Evolutionary conservation across 2,113 vertebrate genomes (phyloP).

Genomic region (Podilymbus podiceps): DNA sequence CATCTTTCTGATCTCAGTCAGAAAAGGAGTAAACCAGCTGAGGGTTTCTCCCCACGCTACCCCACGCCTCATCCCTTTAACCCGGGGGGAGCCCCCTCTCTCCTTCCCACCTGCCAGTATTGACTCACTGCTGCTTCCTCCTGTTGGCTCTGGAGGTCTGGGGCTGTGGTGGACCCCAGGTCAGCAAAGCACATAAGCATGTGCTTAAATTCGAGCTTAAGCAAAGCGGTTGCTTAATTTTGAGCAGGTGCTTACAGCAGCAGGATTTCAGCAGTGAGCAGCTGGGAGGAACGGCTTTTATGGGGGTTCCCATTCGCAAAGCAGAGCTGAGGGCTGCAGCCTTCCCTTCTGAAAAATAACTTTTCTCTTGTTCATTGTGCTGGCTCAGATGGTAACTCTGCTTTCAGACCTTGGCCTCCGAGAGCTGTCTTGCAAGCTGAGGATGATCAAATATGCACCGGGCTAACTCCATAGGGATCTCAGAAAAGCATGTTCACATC

Average conservation of each 20-base stretch:
- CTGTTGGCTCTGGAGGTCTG: not conserved
- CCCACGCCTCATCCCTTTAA: not conserved
- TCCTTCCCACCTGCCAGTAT: not conserved
- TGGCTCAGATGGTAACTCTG: not conserved
- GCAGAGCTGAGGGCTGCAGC: not conserved
- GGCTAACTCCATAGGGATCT: not conserved
- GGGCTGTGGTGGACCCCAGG: not conserved
- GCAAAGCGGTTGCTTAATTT: not conserved
- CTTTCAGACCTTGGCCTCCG: not conserved
- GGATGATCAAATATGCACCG: not conserved
- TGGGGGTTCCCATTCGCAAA: not conserved
- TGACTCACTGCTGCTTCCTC: not conserved
- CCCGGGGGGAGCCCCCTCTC: not conserved
- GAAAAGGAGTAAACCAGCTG: not conserved
- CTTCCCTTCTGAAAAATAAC: not conserved
- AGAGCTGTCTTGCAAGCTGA: not conserved
- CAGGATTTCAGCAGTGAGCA: not conserved
- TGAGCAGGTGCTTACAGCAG: constrained; percentile 8
- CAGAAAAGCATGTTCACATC: not conserved
- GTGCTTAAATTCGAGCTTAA: not conserved
- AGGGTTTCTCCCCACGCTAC: not conserved
- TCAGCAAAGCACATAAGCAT: not conserved
- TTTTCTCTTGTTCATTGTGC: not conserved
- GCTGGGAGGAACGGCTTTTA: not conserved
- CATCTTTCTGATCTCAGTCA: not conserved